Evolutionary conservation across 2,797 vertebrate genomes (phyloP), one percentile per base, ranked within the genome.

Genomic region (Austrolebias charrua): DNA sequence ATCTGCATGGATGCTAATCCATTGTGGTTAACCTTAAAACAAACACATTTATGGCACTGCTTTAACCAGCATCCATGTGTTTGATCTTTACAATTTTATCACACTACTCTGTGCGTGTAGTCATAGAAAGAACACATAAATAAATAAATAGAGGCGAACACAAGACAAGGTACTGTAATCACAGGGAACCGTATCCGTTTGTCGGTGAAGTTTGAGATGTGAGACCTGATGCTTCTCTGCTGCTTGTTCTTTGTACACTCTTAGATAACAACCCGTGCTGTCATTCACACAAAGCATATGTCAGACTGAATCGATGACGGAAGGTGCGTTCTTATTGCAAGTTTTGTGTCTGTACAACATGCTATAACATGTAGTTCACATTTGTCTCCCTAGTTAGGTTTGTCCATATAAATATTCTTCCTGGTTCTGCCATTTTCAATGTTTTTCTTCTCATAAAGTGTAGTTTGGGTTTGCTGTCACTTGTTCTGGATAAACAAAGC

Each of bases 51-150:
- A 82, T 38, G 59, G 45, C 87, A 81, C 29, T 60, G 38, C n/a
- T 60, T 56, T 72, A 58, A 51, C 54, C 59, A 55, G 52, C 66
- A 53, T 72, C 63, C 63, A 46, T 60, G 71, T 61, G 19, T 68
- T 70, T 80, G 82, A 86, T 87, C 82, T 91, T 89, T 84, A 73
- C 54, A 45, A 53, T 59, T 55, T 64, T 46, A 73, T 69, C 55
- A 63, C 35, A 47, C 43, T 58, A 59, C 20, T 7, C 61, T 62
- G 20, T 19, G 31, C 43, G 50, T 62, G 31, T 33, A 33, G 31
- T 6, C 9, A 6, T 24, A 24, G 24, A 24, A 24, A 24, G 1
- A 24, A 24, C 24, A 24, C 24, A 3, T 24, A 24, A 24, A 24
- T 24, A 24, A 24, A 24, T 24, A 24, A 24, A 24, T 24, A 24